phyloP scores from a whole-genome alignment of 2,888 invertebrate species.

The Fragum fragum region DNA sequence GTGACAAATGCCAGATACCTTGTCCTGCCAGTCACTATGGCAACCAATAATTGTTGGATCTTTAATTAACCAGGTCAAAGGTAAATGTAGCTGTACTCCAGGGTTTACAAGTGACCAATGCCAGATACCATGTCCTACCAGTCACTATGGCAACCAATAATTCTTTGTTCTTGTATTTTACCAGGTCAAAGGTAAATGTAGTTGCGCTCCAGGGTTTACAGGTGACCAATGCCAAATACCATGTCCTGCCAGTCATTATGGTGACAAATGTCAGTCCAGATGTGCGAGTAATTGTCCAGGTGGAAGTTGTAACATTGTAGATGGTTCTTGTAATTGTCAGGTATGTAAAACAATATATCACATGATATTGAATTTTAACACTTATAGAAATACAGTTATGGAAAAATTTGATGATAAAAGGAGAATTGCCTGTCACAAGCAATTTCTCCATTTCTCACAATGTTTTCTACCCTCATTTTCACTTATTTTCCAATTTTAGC shows the following conservation, averaged over 20 bases:
- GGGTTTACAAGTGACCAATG: slow-evolving; percentile 70
- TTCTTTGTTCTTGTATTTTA: too few species aligned
- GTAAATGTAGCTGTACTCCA: slow-evolving; percentile 70
- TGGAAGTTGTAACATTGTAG: slow-evolving; percentile 67
- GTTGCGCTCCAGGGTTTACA: slow-evolving; percentile 70
- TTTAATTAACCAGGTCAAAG: too few species aligned
- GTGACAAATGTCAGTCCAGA: slow-evolving; percentile 68
- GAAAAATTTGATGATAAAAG: too few species aligned
- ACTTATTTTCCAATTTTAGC: too few species aligned
- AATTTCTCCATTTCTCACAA: too few species aligned
- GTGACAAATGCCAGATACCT: slow-evolving; percentile 55
- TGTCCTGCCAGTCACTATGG: slow-evolving; percentile 76
- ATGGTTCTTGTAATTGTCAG: slow-evolving; percentile 71
- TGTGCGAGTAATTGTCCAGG: slow-evolving; percentile 57
- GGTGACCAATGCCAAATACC: slow-evolving; percentile 65
- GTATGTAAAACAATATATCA: slow-evolving; percentile 53
- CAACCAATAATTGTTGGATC: too few species aligned
- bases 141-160: slow-evolving; percentile 74
- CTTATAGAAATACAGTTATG: too few species aligned
- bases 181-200: slow-evolving; percentile 65
- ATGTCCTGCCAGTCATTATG: slow-evolving; percentile 74
- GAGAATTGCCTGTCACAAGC: too few species aligned
- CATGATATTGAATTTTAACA: too few species aligned
- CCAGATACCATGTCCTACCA: slow-evolving; percentile 67
- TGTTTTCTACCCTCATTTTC: too few species aligned